phyloP scores from a whole-genome alignment of 2,797 vertebrate species.

The Liparis tanakae region DNA sequence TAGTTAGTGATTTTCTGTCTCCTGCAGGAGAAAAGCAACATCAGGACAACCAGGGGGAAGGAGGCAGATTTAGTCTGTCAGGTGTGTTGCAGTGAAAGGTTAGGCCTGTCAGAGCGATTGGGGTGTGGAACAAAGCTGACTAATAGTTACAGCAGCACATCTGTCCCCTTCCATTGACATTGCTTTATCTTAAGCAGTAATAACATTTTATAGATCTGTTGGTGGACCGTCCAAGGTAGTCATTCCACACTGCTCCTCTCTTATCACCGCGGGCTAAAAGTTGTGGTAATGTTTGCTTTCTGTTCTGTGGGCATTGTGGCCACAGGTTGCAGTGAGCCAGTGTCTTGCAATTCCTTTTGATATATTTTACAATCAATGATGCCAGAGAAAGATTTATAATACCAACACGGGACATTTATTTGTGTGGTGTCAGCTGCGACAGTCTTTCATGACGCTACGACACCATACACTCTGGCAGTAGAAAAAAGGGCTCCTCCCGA shows the following conservation, averaged over 20 bases:
- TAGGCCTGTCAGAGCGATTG: conserved; percentile 56
- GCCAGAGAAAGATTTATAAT: conserved; percentile 62
- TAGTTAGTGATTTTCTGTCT: conserved; percentile 43
- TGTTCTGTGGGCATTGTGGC: conserved; percentile 58
- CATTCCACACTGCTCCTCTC: conserved; percentile 59
- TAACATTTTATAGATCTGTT: conserved; percentile 83
- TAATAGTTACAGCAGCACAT: conserved; percentile 57
- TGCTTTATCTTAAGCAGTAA: conserved; percentile 72
- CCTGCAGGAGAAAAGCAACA: conserved; percentile 29
- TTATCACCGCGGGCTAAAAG: conserved; percentile 65
- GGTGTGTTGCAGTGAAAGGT: conserved; percentile 56
- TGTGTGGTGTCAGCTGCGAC: conserved; percentile 70
- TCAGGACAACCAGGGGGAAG: conserved; percentile 8
- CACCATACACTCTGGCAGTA: conserved; percentile 58
- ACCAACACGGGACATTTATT: conserved; percentile 68
- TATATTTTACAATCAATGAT: conserved; percentile 57
- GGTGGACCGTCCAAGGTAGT: conserved; percentile 68
- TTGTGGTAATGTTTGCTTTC: conserved; percentile 66
- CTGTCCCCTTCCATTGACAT: conserved; percentile 53
- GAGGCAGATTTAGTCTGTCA: conserved; percentile 55
- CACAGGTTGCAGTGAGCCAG: conserved; percentile 46
- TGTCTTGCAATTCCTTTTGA: conserved; percentile 43
- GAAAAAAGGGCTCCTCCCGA: conserved; percentile 25
- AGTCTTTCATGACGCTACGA: conserved; percentile 54
- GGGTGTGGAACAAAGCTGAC: conserved; percentile 65